Evolutionary conservation across 2,888 invertebrate species (phyloP).

Genomic region (Balanococcus diminutus): DNA sequence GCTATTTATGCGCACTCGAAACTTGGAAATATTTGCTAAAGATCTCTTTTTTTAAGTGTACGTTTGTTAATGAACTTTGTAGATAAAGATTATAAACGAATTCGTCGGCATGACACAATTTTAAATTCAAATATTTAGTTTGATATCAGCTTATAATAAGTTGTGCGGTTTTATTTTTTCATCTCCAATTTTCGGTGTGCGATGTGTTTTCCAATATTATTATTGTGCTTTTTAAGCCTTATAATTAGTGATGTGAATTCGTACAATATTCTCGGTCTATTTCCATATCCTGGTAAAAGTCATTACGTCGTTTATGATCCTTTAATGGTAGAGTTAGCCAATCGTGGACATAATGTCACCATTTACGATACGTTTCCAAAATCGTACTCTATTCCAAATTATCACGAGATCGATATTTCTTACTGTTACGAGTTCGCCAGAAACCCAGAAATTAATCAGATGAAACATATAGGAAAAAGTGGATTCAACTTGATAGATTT

Average conservation of each 20-base stretch:
- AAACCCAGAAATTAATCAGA: background rate
- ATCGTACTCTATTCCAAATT: background rate
- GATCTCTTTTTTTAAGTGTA: background rate
- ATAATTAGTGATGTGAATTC: background rate
- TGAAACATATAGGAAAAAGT: background rate
- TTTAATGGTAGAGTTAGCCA: slow-evolving; percentile 23
- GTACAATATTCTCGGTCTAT: slow-evolving; percentile 46
- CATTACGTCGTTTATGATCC: slow-evolving; percentile 47
- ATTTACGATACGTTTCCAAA: slow-evolving; percentile 34
- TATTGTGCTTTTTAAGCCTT: too few species aligned
- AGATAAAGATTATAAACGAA: background rate
- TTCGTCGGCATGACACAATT: background rate
- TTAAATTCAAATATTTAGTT: background rate
- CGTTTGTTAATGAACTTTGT: background rate
- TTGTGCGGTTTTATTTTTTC: background rate
- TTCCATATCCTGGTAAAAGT: slow-evolving; percentile 49
- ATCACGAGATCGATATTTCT: slow-evolving; percentile 8
- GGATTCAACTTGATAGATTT: background rate
- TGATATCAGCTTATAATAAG: background rate
- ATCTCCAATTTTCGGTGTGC: too few species aligned
- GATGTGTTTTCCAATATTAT: background rate
- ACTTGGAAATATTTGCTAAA: background rate
- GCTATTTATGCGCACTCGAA: too few species aligned
- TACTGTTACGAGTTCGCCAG: background rate
- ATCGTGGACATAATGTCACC: slow-evolving; percentile 44